phyloP scores from a whole-genome alignment of 2,797 vertebrate genomes.

The Gymnocypris eckloni region DNA sequence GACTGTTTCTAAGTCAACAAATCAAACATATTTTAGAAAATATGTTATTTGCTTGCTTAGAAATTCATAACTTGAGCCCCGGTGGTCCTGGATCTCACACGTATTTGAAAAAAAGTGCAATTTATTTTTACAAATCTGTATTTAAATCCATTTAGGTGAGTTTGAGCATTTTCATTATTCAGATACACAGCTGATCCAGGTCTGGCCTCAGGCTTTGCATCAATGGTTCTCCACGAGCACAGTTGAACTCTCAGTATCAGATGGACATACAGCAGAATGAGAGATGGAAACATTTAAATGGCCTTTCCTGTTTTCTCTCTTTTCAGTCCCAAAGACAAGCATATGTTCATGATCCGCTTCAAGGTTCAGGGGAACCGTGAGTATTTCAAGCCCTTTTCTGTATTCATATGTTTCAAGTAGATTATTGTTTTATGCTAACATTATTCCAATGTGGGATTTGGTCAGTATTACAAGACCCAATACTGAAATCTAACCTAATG shows the following conservation, averaged over 20 bases:
- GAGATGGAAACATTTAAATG: conserved; percentile 32
- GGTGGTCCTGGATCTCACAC: conserved; percentile 37
- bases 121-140: not conserved
- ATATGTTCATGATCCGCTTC: conserved; percentile 82
- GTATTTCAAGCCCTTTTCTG: conserved; percentile 68
- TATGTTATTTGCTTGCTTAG: conserved; percentile 42
- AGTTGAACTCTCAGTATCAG: conserved; percentile 28
- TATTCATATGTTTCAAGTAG: not conserved
- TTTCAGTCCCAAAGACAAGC: conserved; percentile 82
- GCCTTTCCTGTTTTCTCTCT: conserved; percentile 51
- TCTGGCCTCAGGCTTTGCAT: conserved; percentile 27
- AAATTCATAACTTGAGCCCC: conserved; percentile 21
- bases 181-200: conserved; percentile 51
- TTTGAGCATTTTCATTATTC: conserved; percentile 30
- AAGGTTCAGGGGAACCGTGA: conserved; percentile 87
- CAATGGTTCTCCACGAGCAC: conserved; percentile 18
- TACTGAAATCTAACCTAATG: not conserved
- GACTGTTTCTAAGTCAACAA: conserved; percentile 43
- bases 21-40: conserved; percentile 30
- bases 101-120: conserved; percentile 26
- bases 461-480: not conserved
- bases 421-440: not conserved
- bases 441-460: conserved; percentile 1
- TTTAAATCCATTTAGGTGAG: not conserved
- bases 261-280: conserved; percentile 5